Base-by-base conservation (phyloP, 2,888 invertebrate species). In the Digitonthophagus gazella region DNA sequence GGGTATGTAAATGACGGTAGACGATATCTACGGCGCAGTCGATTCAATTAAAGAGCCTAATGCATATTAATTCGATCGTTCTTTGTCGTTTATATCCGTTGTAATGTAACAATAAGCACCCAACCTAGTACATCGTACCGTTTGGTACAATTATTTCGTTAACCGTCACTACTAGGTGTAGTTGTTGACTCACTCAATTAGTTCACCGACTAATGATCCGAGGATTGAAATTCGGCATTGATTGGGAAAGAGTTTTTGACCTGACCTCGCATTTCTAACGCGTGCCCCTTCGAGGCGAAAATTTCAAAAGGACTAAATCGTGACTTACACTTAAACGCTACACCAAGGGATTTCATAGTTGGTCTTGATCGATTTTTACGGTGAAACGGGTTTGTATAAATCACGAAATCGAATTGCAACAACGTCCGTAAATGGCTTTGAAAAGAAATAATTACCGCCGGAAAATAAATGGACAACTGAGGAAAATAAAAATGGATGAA, bases 261-360 rank as follows among this genome's bases (percentile, higher is more conserved):
- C 28, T 5, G 28, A 44, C 28, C 28, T 44, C 28, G 28, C 28
- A 44, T 44, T 44, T 44, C 28, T 44, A 44, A 44, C 28, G 28
- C 28, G 28, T 44, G 28, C 28, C 11, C 28, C 28, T 44, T 44
- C 28, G 28, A 44, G 28, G 28, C 28, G 28, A 69, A 69, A 69
- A 64, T 58, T 64, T 66, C 56, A 16, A 69, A 69, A 69, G 69
- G 67, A 67, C 69, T 69, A 64, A 67, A 69, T 69, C 69, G 69
- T 69, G 69, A 69, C 69, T 67, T n/a, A 44, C 28, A 44, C 28
- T 44, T 44, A 44, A 44, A 44, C 28, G 28, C 11, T 44, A 44
- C 11, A 44, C 28, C 28, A 11, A 6, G 2, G 3, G 28, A 44
- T 44, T 44, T 44, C 28, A 44, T 44, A 44, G 28, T n/a, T 15